Evolutionary conservation across 2,888 invertebrate genomes (phyloP).

Genomic region (Syritta pipiens): DNA sequence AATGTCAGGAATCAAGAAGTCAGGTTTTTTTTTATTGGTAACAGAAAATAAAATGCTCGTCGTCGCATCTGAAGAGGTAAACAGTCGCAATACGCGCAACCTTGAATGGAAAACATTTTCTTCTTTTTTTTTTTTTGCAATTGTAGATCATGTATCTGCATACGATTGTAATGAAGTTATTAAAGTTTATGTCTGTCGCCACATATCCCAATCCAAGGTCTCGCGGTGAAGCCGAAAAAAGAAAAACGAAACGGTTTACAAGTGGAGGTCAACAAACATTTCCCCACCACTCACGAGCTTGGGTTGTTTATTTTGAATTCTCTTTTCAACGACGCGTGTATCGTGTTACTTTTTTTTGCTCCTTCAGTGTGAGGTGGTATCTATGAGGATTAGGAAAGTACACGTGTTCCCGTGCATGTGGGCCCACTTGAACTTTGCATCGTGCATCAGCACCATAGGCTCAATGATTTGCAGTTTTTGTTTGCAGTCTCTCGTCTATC

Average conservation of each 20-base stretch:
- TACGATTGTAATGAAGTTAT: slow-evolving; percentile 32
- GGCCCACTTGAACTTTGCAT: slow-evolving; percentile 28
- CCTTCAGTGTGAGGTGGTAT: background rate
- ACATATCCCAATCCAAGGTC: slow-evolving; percentile 39
- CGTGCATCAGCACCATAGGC: background rate
- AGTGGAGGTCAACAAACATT: slow-evolving; percentile 46
- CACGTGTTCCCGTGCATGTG: slow-evolving; percentile 25
- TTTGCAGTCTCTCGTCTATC: background rate
- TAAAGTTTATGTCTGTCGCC: slow-evolving; percentile 21
- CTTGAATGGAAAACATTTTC: slow-evolving; percentile 48
- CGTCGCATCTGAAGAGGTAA: slow-evolving; percentile 18
- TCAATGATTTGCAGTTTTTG: slow-evolving; percentile 2
- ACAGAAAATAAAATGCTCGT: slow-evolving; percentile 8
- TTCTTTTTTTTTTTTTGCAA: slow-evolving; percentile 60
- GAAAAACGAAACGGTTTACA: slow-evolving; percentile 34
- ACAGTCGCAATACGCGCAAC: slow-evolving; percentile 23
- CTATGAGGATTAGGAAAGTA: slow-evolving; percentile 16
- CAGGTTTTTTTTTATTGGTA: slow-evolving; percentile 50
- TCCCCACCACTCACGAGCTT: slow-evolving; percentile 11
- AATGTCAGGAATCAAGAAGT: slow-evolving; percentile 41
- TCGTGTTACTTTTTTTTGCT: slow-evolving; percentile 9
- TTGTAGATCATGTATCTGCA: slow-evolving; percentile 40
- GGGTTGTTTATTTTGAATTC: slow-evolving; percentile 10
- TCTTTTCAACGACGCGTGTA: slow-evolving; percentile 13
- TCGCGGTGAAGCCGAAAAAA: too few relatives aligned